Evolutionary conservation across 2,113 vertebrate genomes (phyloP).

Genomic region (Turdus rufiventris): DNA sequence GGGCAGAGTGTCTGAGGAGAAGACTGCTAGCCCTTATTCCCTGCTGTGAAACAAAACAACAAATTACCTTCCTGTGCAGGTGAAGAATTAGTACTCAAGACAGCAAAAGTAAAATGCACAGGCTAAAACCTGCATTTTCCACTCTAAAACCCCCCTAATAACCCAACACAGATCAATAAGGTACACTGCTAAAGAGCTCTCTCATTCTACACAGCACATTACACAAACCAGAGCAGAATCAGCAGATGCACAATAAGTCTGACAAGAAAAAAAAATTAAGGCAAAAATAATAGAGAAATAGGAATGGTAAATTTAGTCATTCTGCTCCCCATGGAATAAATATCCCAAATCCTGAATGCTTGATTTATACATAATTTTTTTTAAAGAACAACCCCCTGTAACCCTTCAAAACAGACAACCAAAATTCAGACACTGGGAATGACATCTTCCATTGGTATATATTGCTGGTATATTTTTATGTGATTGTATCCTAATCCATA

Average conservation of each 20-base stretch:
- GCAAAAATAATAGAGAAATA: background rate
- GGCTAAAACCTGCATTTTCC: background rate
- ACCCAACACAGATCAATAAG: background rate
- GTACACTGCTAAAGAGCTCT: background rate
- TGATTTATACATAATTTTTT: background rate
- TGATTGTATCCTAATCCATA: background rate
- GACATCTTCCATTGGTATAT: background rate
- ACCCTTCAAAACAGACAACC: background rate
- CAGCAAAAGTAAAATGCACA: background rate
- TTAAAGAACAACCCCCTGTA: background rate
- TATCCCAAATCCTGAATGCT: background rate
- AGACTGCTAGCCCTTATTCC: constrained; percentile 87
- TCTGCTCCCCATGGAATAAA: background rate
- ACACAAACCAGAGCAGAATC: background rate
- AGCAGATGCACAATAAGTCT: background rate
- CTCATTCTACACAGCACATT: background rate
- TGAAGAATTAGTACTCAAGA: background rate
- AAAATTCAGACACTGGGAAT: background rate
- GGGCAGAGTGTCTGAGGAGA: constrained; percentile 88
- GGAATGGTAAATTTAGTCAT: background rate
- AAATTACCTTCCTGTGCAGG: background rate
- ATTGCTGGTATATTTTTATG: background rate
- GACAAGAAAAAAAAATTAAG: background rate
- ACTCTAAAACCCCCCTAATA: background rate
- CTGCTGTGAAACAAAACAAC: constrained; percentile 68